A percentile compares a stretch with the other conserved stretches of the same genome.
Conservation (phyloP, 2,888 invertebrate genomes). For the Oligia strigilis region DNA sequence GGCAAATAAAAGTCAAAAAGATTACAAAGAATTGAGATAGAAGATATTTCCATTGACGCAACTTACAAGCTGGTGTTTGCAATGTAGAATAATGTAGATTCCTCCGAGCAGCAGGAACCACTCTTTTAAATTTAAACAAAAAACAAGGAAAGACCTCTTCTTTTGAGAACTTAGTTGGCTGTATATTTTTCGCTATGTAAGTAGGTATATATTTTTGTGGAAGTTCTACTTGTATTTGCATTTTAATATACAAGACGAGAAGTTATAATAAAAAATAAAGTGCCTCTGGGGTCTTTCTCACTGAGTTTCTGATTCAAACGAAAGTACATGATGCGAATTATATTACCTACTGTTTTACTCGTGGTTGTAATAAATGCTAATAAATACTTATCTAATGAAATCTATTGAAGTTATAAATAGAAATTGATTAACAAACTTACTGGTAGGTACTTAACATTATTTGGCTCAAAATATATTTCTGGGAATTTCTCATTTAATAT, state of each 20-base stretch:
- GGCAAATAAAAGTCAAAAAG: constrained; percentile 53
- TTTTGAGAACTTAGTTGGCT: constrained; percentile 51
- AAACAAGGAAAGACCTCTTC: constrained; percentile 55
- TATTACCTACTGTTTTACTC: not conserved
- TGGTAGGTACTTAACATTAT: not conserved
- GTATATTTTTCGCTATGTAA: constrained; percentile 27
- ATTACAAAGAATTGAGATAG: constrained; percentile 61
- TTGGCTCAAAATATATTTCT: not conserved
- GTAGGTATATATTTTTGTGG: constrained; percentile 43
- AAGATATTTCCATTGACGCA: constrained; percentile 60
- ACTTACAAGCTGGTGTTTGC: constrained; percentile 62
- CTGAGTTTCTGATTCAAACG: constrained; percentile 17
- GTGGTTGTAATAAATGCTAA: not conserved
- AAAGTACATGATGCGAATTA: constrained; percentile 10
- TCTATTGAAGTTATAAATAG: not conserved
- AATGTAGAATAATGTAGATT: constrained; percentile 67
- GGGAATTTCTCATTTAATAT: not conserved
- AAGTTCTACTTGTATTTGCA: constrained; percentile 57
- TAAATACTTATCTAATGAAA: not conserved
- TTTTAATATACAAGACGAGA: constrained; percentile 52
- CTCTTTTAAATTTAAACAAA: constrained; percentile 66
- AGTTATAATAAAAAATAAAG: constrained; percentile 47
- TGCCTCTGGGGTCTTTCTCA: constrained; percentile 3
- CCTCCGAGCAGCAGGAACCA: constrained; percentile 51
- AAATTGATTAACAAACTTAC: not conserved